A percentile compares a stretch with the other conserved stretches of the same genome.
These are phyloP conservation scores for Phyto melanocephala DNA, from an alignment of 2,888 invertebrate genomes.

Conservation along the genomic window DNA sequence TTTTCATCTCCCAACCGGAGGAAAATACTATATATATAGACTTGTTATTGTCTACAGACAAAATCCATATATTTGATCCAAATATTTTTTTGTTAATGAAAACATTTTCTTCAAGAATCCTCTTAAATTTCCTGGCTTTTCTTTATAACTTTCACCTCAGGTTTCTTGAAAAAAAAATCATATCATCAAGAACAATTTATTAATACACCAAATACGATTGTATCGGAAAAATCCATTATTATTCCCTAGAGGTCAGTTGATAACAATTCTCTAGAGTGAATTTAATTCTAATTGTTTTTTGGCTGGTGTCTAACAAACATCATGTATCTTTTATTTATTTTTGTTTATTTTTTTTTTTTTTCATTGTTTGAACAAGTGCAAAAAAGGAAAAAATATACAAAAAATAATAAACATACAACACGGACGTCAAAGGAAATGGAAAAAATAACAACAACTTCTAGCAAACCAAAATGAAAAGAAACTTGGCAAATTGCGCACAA, in stretches of 20 bases:
- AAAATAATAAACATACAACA: background rate
- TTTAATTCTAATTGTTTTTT: conserved; percentile 63
- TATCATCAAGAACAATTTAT: conserved; percentile 3
- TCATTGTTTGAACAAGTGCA: conserved; percentile 10
- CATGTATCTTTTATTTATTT: background rate
- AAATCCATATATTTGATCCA: too few relatives aligned
- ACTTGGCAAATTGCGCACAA: conserved; percentile 30
- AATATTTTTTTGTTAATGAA: too few relatives aligned
- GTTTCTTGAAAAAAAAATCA: too few relatives aligned
- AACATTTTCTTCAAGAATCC: too few relatives aligned
- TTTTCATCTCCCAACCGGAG: too few relatives aligned
- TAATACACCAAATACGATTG: conserved; percentile 4
- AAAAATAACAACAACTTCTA: background rate
- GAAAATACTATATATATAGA: too few relatives aligned
- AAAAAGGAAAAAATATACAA: background rate
- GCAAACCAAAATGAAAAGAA: background rate
- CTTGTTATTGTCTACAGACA: too few relatives aligned
- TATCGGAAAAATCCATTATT: conserved; percentile 42
- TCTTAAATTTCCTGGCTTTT: background rate
- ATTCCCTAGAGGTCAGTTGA: conserved; percentile 53
- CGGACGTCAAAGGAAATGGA: conserved; percentile 24
- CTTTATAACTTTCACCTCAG: background rate
- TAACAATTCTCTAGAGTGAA: conserved; percentile 58
- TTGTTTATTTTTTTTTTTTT: too few relatives aligned
- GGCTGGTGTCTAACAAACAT: conserved; percentile 38